phyloP scores from a whole-genome alignment of 2,888 invertebrate species.

The Parnassius orleans region DNA sequence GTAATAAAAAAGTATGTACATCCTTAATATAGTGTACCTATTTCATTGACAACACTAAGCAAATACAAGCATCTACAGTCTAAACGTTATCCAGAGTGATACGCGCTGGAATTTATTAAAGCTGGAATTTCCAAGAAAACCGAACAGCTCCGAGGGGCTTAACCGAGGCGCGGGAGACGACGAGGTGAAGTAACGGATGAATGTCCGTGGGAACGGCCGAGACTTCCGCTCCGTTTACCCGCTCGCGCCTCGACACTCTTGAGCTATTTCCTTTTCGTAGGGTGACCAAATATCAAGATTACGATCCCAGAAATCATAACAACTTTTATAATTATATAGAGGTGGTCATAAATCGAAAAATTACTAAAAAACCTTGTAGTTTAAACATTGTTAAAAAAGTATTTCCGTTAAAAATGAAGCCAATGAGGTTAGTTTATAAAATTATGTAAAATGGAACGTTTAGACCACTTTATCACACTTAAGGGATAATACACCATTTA shows the following conservation, averaged over 20 bases:
- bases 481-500: no score
- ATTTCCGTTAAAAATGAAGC: no score
- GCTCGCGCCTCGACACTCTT: slow-evolving; percentile 63
- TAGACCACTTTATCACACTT: no score
- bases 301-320: not conserved
- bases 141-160: slow-evolving; percentile 31
- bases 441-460: no score
- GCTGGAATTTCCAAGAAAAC: slow-evolving; percentile 42
- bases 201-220: slow-evolving; percentile 77
- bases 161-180: slow-evolving; percentile 35
- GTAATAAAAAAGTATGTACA: no score
- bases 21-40: no score
- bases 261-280: slow-evolving; percentile 75
- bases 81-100: slow-evolving; percentile 9
- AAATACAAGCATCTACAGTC: slow-evolving; percentile 13
- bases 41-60: no score
- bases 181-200: slow-evolving; percentile 78
- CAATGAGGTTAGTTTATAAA: no score
- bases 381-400: no score
- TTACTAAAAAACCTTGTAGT: no score
- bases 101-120: slow-evolving; percentile 18
- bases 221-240: slow-evolving; percentile 71
- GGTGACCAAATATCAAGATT: slow-evolving; percentile 49
- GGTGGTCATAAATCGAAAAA: slow-evolving; percentile 1
- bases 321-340: not conserved